Base-by-base conservation (phyloP, 1,140 invertebrate genomes). In the Apis florea region DNA sequence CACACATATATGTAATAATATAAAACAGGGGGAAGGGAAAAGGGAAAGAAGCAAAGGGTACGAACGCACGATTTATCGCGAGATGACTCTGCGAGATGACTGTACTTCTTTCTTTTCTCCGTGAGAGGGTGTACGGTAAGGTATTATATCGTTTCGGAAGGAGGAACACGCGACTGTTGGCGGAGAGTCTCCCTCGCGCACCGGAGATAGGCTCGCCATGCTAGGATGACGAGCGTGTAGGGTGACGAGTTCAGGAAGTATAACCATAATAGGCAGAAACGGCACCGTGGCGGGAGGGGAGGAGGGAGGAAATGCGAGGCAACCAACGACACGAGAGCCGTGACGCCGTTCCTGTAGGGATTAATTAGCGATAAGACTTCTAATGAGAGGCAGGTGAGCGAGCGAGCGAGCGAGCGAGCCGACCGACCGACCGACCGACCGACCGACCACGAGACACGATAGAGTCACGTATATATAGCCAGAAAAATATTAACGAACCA, bases 301-400 rank as follows among this genome's bases (percentile, higher is more conserved):
- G 15, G 21, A n/a, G 59, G 71, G 15, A 67, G 58, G 77, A 71
- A 75, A 77, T 73, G 75, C 70, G 69, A 90, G 86, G 84, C 86
- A 92, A 89, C 86, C 88, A 90, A 92, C 92, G 92, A 93, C 93
- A 93, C 92, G 90, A 91, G 90, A 93, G 90, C 93, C 93, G 90
- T 93, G 90, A 93, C 91, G 93, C 91, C 81, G 88, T 90, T 89
- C 89, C 90, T 91, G 90, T 92, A 92, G 89, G 92, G 92, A 94
- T 93, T 93, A 94, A 94, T 94, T 93, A 93, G 91, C 91, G 93
- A 93, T 94, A 93, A 93, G 93, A 89, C 90, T 92, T 93, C 92
- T 93, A 94, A 94, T 93, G 93, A 94, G 93, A 90, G 90, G 91
- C 93, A 93, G 93, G 92, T 93, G 92, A 93, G 85, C 87, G 89